Evolutionary conservation across 2,888 invertebrate genomes (phyloP), one percentile per base, ranked within the genome.

Genomic region (Ormyrus rosae): DNA sequence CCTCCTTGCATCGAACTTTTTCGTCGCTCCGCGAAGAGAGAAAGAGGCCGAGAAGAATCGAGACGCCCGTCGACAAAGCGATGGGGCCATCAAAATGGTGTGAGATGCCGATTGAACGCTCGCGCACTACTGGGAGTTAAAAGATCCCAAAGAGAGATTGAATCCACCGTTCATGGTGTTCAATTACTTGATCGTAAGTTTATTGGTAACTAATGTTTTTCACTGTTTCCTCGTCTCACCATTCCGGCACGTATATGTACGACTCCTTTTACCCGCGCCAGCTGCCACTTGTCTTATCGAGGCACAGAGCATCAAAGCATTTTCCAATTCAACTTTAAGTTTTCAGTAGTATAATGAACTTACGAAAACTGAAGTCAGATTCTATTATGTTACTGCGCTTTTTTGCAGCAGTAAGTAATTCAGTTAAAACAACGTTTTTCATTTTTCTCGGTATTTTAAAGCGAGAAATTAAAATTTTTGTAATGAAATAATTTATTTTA

Each of bases 161-260:
- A 84, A 82, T 84, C 81, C 80, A 70, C 81, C 79, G 34, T 75
- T 69, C 78, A 80, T 69, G 78, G 80, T 71, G 78, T 84, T 85
- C 83, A 83, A 85, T 85, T 84, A 85, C 83, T 83, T 73, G 82
- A 77, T 82, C 81, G 83, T 82, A 81, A 84, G 83, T 85, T 84
- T 83, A 82, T 84, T 84, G 82, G 81, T 82, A 84, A 82, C 83
- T 82, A 84, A 82, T 79, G 81, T 72, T 83, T 84, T 80, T 81
- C 67, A 76, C 82, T 77, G 82, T 64, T 13, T 74, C 13, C n/a
- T 56, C 46, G 6, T 19, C 13, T 7, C 9, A 45, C 46, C 13
- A 50, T 68, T 67, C 68, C 45, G 2, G 7, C 34, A 34, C 34
- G 34, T 34, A 34, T 34, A 34, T 13, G 10, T 55, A 13, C 65